Conservation (phyloP, 30 jellyfish, hydroid and myxozoan species). For the Aurelia sp. region DNA sequence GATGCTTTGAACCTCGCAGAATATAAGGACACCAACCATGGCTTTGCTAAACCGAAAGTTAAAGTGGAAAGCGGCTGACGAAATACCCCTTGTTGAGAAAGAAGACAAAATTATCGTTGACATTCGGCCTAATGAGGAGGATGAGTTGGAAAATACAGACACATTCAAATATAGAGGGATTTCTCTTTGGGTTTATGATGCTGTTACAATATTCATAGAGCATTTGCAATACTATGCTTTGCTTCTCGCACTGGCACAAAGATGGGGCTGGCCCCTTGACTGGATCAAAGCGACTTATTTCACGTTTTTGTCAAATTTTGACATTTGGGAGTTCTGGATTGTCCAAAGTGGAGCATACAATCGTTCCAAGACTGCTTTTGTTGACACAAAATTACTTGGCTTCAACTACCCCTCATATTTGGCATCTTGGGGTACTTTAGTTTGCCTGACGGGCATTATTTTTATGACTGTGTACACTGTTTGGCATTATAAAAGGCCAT, state of each 20-base stretch:
- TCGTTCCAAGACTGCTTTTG: slow-evolving; percentile 86
- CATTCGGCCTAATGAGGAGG: slow-evolving; percentile 71
- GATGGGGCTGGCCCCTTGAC: slow-evolving; percentile 98
- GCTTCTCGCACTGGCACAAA: slow-evolving; percentile 82
- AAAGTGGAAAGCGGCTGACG: slow-evolving; percentile 79
- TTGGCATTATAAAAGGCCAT: slow-evolving; percentile 83
- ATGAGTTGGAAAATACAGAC: slow-evolving; percentile 50
- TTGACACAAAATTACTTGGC: slow-evolving; percentile 69
- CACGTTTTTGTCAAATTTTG: slow-evolving; percentile 78
- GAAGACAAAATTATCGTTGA: slow-evolving; percentile 66
- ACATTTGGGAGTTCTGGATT: slow-evolving; percentile 91
- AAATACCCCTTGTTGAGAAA: slow-evolving; percentile 71
- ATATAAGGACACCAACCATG: slow-evolving; percentile 17
- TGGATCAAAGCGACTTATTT: slow-evolving; percentile 85
- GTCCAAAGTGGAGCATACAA: slow-evolving; percentile 86
- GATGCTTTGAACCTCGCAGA: too few relatives aligned
- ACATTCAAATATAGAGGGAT: slow-evolving; percentile 78
- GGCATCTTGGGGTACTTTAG: slow-evolving; percentile 81
- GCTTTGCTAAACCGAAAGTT: slow-evolving; percentile 74
- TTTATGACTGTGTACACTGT: slow-evolving; percentile 52
- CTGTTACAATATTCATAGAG: slow-evolving; percentile 71
- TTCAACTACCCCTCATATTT: slow-evolving; percentile 80
- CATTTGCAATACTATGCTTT: slow-evolving; percentile 89
- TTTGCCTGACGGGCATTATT: slow-evolving; percentile 53
- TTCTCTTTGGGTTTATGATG: slow-evolving; percentile 93